phyloP scores from a whole-genome alignment of 2,797 vertebrate species.

The Notamacropus eugenii region DNA sequence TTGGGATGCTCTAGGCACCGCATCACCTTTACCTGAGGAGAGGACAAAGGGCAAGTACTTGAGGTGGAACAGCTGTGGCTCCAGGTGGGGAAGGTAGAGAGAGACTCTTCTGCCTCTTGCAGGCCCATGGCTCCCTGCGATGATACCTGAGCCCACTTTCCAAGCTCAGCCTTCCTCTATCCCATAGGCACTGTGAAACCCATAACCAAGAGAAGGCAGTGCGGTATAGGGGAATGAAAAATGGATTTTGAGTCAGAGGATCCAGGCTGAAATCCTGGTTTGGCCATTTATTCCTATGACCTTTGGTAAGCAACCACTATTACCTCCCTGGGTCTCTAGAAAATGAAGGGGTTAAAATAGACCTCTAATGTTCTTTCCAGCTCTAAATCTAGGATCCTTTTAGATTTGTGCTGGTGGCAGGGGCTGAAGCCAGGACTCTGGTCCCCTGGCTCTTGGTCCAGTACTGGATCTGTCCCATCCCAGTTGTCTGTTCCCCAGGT shows the following conservation, averaged over 20 bases:
- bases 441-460: background rate
- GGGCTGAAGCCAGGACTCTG: background rate
- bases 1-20: slow-evolving; percentile 97
- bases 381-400: background rate
- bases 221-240: background rate
- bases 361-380: background rate
- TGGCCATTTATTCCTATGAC: background rate
- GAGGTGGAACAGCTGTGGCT: too few species aligned
- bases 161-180: background rate
- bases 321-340: background rate
- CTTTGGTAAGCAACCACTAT: background rate
- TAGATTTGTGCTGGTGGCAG: background rate
- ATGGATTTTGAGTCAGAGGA: background rate
- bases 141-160: background rate
- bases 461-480: background rate
- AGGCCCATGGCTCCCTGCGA: background rate
- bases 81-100: background rate
- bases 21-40: slow-evolving; percentile 96
- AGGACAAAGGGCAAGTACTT: background rate
- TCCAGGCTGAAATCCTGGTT: background rate
- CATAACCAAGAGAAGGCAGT: background rate
- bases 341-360: background rate
- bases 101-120: too few species aligned
- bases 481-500: background rate
- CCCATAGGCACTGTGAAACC: background rate